phyloP scores from a whole-genome alignment of 2,113 vertebrate species.

The Bombycilla garrulus region DNA sequence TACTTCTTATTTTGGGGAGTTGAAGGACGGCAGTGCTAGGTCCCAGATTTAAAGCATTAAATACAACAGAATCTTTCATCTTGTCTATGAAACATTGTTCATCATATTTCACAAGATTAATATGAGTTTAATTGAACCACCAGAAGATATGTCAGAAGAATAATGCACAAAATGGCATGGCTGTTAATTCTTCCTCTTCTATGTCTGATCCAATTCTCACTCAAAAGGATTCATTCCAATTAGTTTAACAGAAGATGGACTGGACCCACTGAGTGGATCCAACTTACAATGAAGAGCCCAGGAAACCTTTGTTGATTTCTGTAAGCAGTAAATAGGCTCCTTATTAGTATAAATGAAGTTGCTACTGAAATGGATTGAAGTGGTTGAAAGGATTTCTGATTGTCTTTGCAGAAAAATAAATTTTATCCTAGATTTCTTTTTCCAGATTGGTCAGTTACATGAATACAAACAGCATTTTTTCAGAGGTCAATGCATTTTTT shows the following conservation, averaged over 20 bases:
- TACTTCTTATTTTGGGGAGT: background rate
- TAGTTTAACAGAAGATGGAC: slow-evolving; percentile 1
- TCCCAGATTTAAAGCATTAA: background rate
- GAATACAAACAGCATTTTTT: background rate
- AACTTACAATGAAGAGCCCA: background rate
- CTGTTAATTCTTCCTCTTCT: background rate
- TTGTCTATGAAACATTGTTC: background rate
- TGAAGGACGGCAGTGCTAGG: background rate
- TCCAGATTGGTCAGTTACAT: background rate
- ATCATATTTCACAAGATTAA: background rate
- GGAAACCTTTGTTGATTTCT: slow-evolving; percentile 7
- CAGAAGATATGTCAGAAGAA: background rate
- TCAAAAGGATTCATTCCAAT: slow-evolving; percentile 14
- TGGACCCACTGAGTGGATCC: background rate
- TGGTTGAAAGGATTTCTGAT: background rate
- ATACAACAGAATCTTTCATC: background rate
- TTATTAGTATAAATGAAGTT: background rate
- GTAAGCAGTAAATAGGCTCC: background rate
- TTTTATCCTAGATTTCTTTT: background rate
- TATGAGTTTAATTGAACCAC: background rate
- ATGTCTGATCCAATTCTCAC: background rate
- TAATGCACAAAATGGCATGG: background rate
- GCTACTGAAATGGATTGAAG: background rate
- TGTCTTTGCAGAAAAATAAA: background rate
- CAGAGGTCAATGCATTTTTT: background rate